Conservation (phyloP, 2,888 invertebrate species). For the Argyresthia albistria region DNA sequence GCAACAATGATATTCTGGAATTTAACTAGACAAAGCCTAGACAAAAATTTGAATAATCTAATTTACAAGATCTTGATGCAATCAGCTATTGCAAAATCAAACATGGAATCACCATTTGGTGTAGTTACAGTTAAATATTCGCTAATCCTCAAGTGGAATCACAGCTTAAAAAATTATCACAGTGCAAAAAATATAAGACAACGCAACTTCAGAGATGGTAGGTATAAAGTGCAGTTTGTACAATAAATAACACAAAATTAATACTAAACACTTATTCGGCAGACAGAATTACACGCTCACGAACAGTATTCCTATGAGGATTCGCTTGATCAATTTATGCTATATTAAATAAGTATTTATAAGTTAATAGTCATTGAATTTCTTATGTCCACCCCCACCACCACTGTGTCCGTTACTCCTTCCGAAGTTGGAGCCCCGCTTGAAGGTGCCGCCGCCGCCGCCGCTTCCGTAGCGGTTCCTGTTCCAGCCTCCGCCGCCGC, state of each 20-base stretch:
- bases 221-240: neutral
- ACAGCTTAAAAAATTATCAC: slow-evolving; percentile 57
- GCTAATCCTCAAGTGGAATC: slow-evolving; percentile 50
- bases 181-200: slow-evolving; percentile 37
- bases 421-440: slow-evolving; percentile 58
- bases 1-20: neutral
- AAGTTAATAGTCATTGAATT: slow-evolving; percentile 48
- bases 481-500: slow-evolving; percentile 74
- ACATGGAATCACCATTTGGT: too few species aligned
- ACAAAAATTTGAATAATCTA: neutral
- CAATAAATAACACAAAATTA: slow-evolving; percentile 1
- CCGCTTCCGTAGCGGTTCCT: slow-evolving; percentile 61
- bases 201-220: neutral
- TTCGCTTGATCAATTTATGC: slow-evolving; percentile 24
- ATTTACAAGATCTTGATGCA: neutral
- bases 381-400: slow-evolving; percentile 53
- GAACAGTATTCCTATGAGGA: slow-evolving; percentile 50
- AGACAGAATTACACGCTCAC: slow-evolving; percentile 30
- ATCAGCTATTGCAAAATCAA: neutral
- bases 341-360: neutral
- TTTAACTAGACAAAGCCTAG: neutral
- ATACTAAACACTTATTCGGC: neutral
- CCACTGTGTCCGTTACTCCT: slow-evolving; percentile 41
- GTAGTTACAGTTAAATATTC: slow-evolving; percentile 10
- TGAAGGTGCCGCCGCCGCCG: slow-evolving; percentile 54